Percentiles rank a stretch among this genome's conserved stretches.
These are phyloP conservation scores for Semnopithecus entellus DNA, from an alignment of 2,113 vertebrate species.

Conservation along the genomic window DNA sequence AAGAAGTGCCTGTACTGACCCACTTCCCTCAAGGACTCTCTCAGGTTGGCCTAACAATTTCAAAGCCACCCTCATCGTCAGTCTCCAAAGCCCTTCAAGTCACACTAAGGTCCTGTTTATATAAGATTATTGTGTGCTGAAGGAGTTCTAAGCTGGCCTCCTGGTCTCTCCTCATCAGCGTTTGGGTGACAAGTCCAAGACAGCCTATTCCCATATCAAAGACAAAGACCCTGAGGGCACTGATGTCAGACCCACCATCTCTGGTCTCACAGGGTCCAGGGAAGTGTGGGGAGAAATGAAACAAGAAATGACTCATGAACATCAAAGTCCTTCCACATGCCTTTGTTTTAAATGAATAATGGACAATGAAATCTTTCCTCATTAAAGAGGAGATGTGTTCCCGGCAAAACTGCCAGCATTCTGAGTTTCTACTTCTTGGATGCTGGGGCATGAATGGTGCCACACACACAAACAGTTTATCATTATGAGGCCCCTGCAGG, in stretches of 20 bases:
- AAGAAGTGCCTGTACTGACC: background rate
- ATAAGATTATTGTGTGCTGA: background rate
- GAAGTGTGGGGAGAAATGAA: background rate
- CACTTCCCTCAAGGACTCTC: background rate
- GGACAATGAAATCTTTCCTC: background rate
- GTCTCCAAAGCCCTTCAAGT: background rate
- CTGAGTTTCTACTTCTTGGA: background rate
- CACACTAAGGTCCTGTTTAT: background rate
- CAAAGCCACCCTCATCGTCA: rapidly evolving
- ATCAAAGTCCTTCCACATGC: background rate
- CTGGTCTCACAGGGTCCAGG: background rate
- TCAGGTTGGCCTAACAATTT: background rate
- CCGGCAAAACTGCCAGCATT: background rate
- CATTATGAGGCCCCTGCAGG: no score
- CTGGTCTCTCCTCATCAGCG: background rate
- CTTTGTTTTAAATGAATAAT: background rate
- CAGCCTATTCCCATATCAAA: background rate
- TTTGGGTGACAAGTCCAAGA: background rate
- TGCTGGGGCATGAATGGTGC: background rate
- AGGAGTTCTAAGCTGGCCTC: background rate
- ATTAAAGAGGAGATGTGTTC: background rate
- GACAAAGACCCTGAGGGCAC: background rate
- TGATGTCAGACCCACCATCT: background rate
- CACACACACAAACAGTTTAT: background rate
- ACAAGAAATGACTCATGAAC: background rate